Base-by-base conservation (phyloP, 2,797 vertebrate species). In the Anguilla obscura region DNA sequence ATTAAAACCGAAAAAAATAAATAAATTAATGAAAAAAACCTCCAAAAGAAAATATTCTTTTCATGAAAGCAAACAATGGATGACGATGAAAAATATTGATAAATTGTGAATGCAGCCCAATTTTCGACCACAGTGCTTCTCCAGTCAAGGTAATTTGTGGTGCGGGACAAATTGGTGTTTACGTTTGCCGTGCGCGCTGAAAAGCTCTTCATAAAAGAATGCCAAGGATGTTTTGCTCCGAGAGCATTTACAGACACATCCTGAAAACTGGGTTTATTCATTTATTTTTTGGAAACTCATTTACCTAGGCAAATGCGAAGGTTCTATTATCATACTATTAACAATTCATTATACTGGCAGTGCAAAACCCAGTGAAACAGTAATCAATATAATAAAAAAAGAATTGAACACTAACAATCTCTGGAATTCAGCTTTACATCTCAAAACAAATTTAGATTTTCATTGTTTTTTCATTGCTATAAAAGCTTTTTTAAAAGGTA, bases 1-100 rank as follows among this genome's bases (percentile, higher is more conserved):
- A 96, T 95, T 96, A 96, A 82, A 96, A 95, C 93, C 92, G 9
- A 14, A 40, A 40, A 40, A 79, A 79, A 79, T 6, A 76, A 76
- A 40, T 1, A 74, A 33, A 74, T 36, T 8, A 79, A 94, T 94
- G 94, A 93, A 92, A 92, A 93, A 95, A 56, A 56, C 54, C 12
- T 56, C 54, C 14, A 14, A 56, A 95, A 93, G 93, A 95, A 96
- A 96, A 95, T 93, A 94, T 92, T 93, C 88, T 93, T 94, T 87
- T 87, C 92, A 92, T 91, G 91, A 82, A 91, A 93, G 93, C 95
- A 96, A 95, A 96, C 94, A 96, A 95, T 95, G 93, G 92, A 95
- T 93, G 94, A 93, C 89, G 92, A 94, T 93, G 90, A 96, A 93
- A 93, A 94, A 95, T 95, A 94, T 93, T 93, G 93, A 94, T 91